phyloP scores from a whole-genome alignment of 2,797 vertebrate genomes.

The Melanotaenia trifasciata region DNA sequence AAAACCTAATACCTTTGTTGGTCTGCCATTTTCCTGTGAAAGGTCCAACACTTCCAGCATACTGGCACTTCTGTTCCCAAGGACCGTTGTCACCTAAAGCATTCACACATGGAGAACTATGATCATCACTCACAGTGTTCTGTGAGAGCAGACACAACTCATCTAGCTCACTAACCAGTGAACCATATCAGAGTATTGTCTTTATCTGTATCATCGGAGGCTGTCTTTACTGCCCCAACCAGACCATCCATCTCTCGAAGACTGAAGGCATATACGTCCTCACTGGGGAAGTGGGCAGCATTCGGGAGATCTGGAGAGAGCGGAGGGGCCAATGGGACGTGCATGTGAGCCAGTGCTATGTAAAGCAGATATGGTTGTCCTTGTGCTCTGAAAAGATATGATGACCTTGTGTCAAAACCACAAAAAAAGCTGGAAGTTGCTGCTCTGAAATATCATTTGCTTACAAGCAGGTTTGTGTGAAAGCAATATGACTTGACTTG shows the following conservation, averaged over 20 bases:
- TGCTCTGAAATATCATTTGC: background rate
- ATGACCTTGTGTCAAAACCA: conserved; percentile 2
- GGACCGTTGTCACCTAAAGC: conserved; percentile 95
- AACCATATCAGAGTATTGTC: conserved; percentile 93
- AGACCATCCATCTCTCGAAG: conserved; percentile 91
- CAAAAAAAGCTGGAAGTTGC: background rate
- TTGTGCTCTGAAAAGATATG: conserved; percentile 74
- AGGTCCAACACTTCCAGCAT: conserved; percentile 89
- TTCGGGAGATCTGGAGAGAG: conserved; percentile 56
- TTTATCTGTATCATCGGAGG: conserved; percentile 72
- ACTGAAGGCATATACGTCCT: conserved; percentile 76
- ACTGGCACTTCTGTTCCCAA: conserved; percentile 95
- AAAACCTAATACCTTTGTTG: conserved; percentile 82
- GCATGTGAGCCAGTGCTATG: conserved; percentile 93
- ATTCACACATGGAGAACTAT: background rate
- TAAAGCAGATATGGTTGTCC: conserved; percentile 91
- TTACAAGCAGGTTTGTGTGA: background rate
- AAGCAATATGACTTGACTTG: conserved; percentile 7
- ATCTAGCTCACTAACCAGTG: conserved; percentile 77
- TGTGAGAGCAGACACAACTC: background rate
- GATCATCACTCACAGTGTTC: background rate
- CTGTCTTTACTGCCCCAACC: conserved; percentile 86
- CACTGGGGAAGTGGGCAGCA: background rate
- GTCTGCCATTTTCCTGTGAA: conserved; percentile 92
- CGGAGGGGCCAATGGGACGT: conserved; percentile 87